Evolutionary conservation across 2,113 vertebrate genomes (phyloP), one percentile per base, ranked within the genome.

Genomic region (Amphiprion ocellaris): DNA sequence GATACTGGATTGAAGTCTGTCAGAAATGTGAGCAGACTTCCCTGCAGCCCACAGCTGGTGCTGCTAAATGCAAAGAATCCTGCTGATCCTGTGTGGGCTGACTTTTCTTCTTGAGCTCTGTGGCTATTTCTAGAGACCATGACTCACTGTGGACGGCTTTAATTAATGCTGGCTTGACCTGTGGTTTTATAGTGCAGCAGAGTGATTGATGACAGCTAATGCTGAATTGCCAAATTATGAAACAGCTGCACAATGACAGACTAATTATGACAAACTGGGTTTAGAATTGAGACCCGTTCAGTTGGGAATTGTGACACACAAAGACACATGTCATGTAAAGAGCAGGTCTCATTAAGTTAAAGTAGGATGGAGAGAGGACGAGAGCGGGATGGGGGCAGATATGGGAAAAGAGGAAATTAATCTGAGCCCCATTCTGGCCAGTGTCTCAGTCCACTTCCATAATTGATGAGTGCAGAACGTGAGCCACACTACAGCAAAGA

Each of bases 381-480:
- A 30, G 21, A 24, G 7, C 10, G 21, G 9, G 1, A 28, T 4
- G 37, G n/a, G 33, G 5, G 28, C 28, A 30, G 28, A n/a, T 53
- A 47, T 2, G 8, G 39, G 65, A 55, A 66, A 47, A 50, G 24
- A 16, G 1, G 24, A n/a, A 19, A 69, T 67, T 17, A 39, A 50
- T 52, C n/a, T 56, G 10, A 9, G n/a, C 21, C 30, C 17, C 12
- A 26, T 60, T 56, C 12, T 26, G 10, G 72, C n/a, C 56, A 53
- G 16, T 21, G 26, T 58, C 52, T 14, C 59, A 11, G 28, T 56
- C 24, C 3, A 5, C 63, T 55, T 66, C 58, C 49, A 74, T 66
- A 63, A 74, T 24, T 53, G 46, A 81, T 50, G 77, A 74, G 33
- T 49, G 37, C 46, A 78, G 58, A 69, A 23, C 0, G 3, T 53